Evolutionary conservation across 2,113 vertebrate species (phyloP).

Genomic region (Cavia aperea): DNA sequence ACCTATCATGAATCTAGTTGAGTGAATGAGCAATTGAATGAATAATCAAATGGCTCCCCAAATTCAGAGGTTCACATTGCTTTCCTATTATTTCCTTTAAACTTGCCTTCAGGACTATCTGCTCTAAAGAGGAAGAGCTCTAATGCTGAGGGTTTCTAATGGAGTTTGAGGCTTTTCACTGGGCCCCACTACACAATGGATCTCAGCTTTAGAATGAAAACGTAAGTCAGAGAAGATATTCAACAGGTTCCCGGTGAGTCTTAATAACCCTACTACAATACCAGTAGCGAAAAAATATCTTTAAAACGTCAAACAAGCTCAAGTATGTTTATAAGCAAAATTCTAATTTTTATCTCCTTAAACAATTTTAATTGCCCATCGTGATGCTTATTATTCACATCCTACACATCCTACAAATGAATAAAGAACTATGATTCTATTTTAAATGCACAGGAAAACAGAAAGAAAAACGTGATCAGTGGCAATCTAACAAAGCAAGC

Average conservation of each 20-base stretch:
- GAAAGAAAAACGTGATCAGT: background rate
- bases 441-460: background rate
- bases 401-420: background rate
- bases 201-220: background rate
- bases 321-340: background rate
- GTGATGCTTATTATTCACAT: background rate
- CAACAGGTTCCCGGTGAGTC: background rate
- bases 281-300: background rate
- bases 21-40: background rate
- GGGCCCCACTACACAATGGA: fast-evolving
- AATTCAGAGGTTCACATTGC: background rate
- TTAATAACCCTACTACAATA: background rate
- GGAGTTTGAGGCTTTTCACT: background rate
- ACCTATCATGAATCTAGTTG: background rate
- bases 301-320: background rate
- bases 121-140: background rate
- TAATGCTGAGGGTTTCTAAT: background rate
- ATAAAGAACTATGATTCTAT: background rate
- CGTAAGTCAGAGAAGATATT: background rate
- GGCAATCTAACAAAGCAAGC: background rate
- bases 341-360: background rate
- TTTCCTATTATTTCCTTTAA: background rate
- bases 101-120: background rate
- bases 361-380: background rate
- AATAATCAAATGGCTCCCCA: background rate